Base-by-base conservation (phyloP, 2,113 vertebrate genomes). In the Scomber japonicus region DNA sequence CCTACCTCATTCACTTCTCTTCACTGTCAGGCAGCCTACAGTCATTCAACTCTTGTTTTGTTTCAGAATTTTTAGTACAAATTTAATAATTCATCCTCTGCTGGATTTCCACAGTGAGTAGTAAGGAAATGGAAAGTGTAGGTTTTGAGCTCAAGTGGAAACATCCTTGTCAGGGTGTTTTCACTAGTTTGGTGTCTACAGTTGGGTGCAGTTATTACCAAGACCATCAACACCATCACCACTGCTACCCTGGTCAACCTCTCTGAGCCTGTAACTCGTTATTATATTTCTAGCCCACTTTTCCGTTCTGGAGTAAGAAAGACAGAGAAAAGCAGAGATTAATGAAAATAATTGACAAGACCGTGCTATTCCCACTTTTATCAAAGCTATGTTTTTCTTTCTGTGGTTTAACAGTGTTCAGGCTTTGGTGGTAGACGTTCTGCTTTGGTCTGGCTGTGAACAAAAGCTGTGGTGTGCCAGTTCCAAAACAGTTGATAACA, bases 61-160 rank as follows among this genome's bases (percentile, higher is more conserved):
- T 53, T 80, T 45, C 21, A 31, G 21, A 60, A 55, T 53, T 87
- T 81, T 48, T 46, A 8, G 54, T 79, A 55, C 57, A 74, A 61
- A 82, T 92, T 87, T 71, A 85, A 88, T 88, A 61, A 75, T 73
- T 74, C 17, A 48, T 48, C 71, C 40, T 76, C 44, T 45, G 45
- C 54, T 57, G 79, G 66, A 62, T 78, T 86, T 86, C 66, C 78
- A 84, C 76, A 8, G 60, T 69, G 54, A 87, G 68, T 11, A 67
- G 83, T 71, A 21, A 82, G 83, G 86, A 93, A 82, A 69, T 19
- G 71, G 51, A 67, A 83, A 86, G 71, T 80, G 74, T 19, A 83
- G 80, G 75, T 66, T 72, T 72, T 72, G 76, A 80, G 71, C 54
- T 85, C 21, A 84, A 91, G 84, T 93, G 87, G 81, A 88, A 91